A percentile compares a stretch with the other conserved stretches of the same genome.
These are phyloP conservation scores for Cairina moschata DNA, from an alignment of 2,113 vertebrate genomes.

Conservation along the genomic window DNA sequence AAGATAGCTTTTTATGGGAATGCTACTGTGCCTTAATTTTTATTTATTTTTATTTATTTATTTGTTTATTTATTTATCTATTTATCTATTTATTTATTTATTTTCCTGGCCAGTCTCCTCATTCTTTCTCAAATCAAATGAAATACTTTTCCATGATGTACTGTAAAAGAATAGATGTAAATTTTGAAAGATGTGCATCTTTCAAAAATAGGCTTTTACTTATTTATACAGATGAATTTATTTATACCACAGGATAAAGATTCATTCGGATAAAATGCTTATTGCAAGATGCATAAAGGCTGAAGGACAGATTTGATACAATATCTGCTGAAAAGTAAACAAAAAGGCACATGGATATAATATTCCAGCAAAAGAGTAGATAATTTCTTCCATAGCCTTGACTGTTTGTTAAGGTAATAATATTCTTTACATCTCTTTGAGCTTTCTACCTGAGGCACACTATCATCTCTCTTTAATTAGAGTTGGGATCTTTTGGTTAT, in stretches of 20 bases:
- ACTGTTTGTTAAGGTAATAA: background rate
- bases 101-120: background rate
- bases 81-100: background rate
- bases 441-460: background rate
- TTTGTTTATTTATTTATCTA: background rate
- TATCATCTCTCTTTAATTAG: background rate
- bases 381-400: background rate
- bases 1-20: constrained; percentile 59
- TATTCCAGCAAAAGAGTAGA: background rate
- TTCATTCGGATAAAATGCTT: constrained; percentile 57
- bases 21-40: constrained; percentile 62
- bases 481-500: background rate
- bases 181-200: constrained; percentile 20
- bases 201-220: constrained; percentile 41
- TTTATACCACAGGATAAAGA: constrained; percentile 35
- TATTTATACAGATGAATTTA: constrained; percentile 50
- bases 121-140: constrained; percentile 25
- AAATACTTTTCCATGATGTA: background rate
- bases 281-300: constrained; percentile 11
- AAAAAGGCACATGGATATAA: background rate
- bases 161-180: constrained; percentile 40
- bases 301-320: constrained; percentile 33
- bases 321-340: background rate
- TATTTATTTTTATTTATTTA: constrained; percentile 40
- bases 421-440: background rate